phyloP scores from a whole-genome alignment of 2,888 invertebrate genomes.

The Pimpla rufipes region DNA sequence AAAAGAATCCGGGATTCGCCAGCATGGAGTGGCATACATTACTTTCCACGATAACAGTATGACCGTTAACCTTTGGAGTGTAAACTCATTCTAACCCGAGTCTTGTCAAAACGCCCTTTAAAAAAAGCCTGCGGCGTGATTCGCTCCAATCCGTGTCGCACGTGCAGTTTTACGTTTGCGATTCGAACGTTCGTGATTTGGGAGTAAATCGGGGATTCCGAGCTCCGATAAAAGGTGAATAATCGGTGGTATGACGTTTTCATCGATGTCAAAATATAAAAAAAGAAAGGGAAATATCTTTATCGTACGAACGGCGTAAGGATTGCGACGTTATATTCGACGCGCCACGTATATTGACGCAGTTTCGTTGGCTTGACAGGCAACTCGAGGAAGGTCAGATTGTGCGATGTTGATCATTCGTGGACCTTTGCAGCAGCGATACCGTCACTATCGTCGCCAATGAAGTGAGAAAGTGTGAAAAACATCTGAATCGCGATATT shows the following conservation, averaged over 20 bases:
- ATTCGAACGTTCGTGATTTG: not conserved
- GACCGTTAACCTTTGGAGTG: constrained; percentile 25
- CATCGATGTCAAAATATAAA: not conserved
- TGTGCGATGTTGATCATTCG: constrained; percentile 2
- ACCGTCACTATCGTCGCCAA: not conserved
- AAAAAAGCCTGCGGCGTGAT: not conserved
- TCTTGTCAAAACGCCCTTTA: not conserved
- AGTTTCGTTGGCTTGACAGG: not conserved
- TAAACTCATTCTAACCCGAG: not conserved
- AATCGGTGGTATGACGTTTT: not conserved
- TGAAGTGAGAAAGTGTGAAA: not conserved
- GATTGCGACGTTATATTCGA: not conserved
- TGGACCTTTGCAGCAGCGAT: not conserved
- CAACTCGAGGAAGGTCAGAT: not conserved
- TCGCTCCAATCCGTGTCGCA: not conserved
- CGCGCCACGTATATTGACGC: not conserved
- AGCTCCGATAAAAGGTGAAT: not conserved
- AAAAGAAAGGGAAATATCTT: not conserved
- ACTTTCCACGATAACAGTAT: not conserved
- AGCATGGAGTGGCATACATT: not conserved
- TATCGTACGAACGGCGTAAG: too few species aligned
- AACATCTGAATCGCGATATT: not conserved
- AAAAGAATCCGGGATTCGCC: not conserved
- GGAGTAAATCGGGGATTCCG: not conserved
- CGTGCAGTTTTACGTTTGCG: not conserved